These are phyloP conservation scores for Dasypus novemcinctus DNA, from an alignment of 2,113 vertebrate species.

Conservation along the genomic window DNA sequence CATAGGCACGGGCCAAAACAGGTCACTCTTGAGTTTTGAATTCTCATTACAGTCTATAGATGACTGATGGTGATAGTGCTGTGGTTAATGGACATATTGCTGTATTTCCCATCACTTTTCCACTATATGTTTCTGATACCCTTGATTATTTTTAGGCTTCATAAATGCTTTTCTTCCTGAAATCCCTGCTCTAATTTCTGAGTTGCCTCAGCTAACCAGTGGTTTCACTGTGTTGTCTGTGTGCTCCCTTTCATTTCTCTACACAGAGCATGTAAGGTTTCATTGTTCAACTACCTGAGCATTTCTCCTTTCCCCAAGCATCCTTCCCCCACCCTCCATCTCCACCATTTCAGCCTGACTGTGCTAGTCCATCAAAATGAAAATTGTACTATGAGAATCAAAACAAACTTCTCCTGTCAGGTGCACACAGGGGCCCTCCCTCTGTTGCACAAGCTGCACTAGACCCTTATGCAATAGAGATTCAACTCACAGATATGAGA, in stretches of 20 bases:
- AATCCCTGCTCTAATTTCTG: neutral
- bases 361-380: slow-evolving; percentile 61
- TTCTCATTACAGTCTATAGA: neutral
- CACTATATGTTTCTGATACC: neutral
- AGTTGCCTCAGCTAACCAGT: neutral
- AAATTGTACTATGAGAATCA: slow-evolving; percentile 34
- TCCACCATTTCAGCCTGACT: neutral
- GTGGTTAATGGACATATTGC: neutral
- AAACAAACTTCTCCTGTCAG: slow-evolving; percentile 62
- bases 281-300: slow-evolving; percentile 58
- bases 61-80: neutral
- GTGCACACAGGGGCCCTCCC: slow-evolving; percentile 47
- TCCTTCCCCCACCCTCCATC: neutral
- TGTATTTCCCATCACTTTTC: neutral
- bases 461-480: slow-evolving; percentile 14
- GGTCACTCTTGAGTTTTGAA: slow-evolving; percentile 8
- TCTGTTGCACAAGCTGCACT: slow-evolving; percentile 53
- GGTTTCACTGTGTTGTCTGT: neutral
- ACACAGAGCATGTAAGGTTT: slow-evolving; percentile 28
- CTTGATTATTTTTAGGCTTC: neutral
- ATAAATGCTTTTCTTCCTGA: neutral
- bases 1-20: neutral
- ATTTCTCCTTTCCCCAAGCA: neutral
- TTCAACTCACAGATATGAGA: slow-evolving; percentile 21
- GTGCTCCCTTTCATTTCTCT: neutral